Percentiles rank a stretch among this genome's conserved stretches.
Conservation (phyloP, 2,797 vertebrate species). For the Lacerta bilineata region DNA sequence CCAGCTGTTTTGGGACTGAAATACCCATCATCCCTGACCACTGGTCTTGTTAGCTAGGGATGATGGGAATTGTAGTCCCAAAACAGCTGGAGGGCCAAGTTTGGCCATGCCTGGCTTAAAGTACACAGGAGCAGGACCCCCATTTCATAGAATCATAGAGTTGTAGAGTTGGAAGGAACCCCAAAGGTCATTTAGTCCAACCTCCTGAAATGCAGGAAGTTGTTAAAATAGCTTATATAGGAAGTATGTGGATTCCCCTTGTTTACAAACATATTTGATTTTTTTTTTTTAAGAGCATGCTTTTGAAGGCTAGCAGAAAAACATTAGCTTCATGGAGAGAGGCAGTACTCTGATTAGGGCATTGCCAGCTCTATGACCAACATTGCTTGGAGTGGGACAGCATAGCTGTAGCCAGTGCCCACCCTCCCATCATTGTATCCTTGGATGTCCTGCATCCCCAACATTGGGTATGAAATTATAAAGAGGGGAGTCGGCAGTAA, state of each 20-base stretch:
- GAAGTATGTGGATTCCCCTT: constrained; percentile 19
- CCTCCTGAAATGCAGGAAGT: not conserved
- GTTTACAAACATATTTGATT: constrained; percentile 16
- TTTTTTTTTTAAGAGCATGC: constrained; percentile 27
- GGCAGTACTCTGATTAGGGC: not conserved
- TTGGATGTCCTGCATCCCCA: too few species aligned
- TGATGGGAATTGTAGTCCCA: too few species aligned
- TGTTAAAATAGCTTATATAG: constrained; percentile 21
- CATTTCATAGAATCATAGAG: constrained; percentile 31
- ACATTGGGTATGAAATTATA: too few species aligned
- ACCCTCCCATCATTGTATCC: too few species aligned
- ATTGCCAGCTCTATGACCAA: not conserved
- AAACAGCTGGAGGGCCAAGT: too few species aligned
- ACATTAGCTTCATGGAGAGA: not conserved
- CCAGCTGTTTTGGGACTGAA: too few species aligned
- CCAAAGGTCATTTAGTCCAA: too few species aligned
- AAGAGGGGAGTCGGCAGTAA: too few species aligned
- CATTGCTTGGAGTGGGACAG: not conserved
- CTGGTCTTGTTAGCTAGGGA: too few species aligned
- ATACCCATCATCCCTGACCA: too few species aligned
- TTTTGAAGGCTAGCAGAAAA: not conserved
- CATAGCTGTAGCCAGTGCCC: too few species aligned
- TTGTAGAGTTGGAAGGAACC: too few species aligned
- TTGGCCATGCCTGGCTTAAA: constrained; percentile 45
- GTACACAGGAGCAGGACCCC: constrained; percentile 32